Conservation (phyloP, 2,113 vertebrate species). For the Xenopus borealis region DNA sequence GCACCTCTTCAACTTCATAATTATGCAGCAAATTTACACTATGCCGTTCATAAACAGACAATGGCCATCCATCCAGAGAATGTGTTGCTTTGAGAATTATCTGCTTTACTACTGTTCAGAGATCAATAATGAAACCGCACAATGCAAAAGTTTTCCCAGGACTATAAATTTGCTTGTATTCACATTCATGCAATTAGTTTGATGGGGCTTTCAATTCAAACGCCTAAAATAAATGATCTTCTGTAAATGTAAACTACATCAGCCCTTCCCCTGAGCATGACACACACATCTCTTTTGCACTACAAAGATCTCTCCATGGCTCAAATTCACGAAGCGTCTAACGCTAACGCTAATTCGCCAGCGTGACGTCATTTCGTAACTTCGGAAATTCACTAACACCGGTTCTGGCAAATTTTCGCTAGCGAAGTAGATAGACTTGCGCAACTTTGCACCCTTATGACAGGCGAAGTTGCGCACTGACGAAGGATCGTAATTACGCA, state of each 20-base stretch:
- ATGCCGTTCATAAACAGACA: slow-evolving; percentile 49
- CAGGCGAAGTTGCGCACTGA: no score
- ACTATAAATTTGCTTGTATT: neutral
- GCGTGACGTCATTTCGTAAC: no score
- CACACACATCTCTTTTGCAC: no score
- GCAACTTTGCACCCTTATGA: no score
- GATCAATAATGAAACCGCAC: slow-evolving; percentile 30
- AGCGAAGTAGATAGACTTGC: no score
- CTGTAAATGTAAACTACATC: neutral
- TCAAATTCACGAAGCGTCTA: no score
- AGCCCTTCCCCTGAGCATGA: no score
- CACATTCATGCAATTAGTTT: neutral
- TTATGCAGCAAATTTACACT: slow-evolving; percentile 49
- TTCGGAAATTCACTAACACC: no score
- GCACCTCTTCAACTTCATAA: slow-evolving; percentile 41
- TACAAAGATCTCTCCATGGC: no score
- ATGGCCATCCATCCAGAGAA: slow-evolving; percentile 23
- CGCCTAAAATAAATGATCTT: neutral
- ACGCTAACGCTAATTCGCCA: no score
- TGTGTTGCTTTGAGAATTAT: slow-evolving; percentile 25
- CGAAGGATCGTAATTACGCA: no score
- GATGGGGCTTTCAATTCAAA: neutral
- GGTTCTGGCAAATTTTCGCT: no score
- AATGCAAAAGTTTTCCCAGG: slow-evolving; percentile 8
- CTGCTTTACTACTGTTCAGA: slow-evolving; percentile 19